Evolutionary conservation across 2,888 invertebrate genomes (phyloP).

Genomic region (Drosophila monieri): DNA sequence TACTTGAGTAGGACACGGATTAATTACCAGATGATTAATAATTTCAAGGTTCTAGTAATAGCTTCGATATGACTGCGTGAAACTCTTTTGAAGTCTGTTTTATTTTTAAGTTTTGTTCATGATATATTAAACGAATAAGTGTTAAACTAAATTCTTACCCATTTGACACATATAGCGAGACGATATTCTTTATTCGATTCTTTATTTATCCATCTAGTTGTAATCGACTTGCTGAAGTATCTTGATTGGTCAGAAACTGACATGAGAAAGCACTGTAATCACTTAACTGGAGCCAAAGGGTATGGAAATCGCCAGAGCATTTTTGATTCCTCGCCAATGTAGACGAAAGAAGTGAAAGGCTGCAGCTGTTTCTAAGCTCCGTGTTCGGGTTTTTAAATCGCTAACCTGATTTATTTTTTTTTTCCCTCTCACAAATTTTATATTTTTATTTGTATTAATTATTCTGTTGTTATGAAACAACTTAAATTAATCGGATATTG

Average conservation of each 20-base stretch:
- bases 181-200: background rate
- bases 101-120: no score
- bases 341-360: conserved; percentile 35
- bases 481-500: no score
- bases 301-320: conserved; percentile 59
- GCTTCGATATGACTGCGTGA: no score
- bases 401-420: conserved; percentile 76
- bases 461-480: no score
- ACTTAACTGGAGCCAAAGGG: conserved; percentile 36
- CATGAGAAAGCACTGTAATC: conserved; percentile 41
- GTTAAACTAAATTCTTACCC: no score
- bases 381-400: conserved; percentile 34
- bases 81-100: no score
- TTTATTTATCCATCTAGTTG: conserved; percentile 13
- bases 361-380: conserved; percentile 31
- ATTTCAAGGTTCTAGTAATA: no score
- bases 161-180: no score
- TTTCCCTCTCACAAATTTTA: no score
- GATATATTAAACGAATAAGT: no score
- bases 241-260: conserved; percentile 34
- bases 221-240: conserved; percentile 14
- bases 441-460: no score
- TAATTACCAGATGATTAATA: background rate
- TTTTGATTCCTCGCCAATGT: conserved; percentile 15
- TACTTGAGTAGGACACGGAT: no score